Evolutionary conservation across 2,888 invertebrate species (phyloP), one percentile per base, ranked within the genome.

Genomic region (Cerceris ruficornis): DNA sequence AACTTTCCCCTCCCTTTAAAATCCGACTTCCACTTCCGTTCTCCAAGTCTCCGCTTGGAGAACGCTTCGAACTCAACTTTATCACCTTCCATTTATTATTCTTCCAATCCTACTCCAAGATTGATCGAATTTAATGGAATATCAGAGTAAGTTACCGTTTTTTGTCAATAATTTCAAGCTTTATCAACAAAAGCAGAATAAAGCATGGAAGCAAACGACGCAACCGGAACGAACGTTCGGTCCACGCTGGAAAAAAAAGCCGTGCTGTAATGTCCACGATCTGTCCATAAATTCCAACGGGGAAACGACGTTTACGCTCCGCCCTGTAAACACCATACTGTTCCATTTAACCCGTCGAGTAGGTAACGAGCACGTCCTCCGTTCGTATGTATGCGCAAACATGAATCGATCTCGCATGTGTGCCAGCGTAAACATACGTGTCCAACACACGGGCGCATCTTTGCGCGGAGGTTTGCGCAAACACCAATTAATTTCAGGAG

Each of bases 281-380:
- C 46, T 42, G 50, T 52, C 55, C 59, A 60, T 79, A 79, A 78
- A 79, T 78, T 62, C 55, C 55, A 55, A 11, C 14, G 13, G 11
- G 9, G 28, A 57, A 60, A 17, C 54, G 62, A 54, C 69, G 75
- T 77, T 77, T 59, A 43, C 76, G 50, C 54, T 54, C 46, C 65
- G 39, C 65, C 50, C 42, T 7, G 61, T 68, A 74, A 70, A 78
- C 69, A 80, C 50, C 49, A 60, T 64, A 41, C 64, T 62, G 46
- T 17, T 55, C 52, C 50, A 39, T 55, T 79, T 64, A 73, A 70
- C 17, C 67, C 64, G 17, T 54, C 69, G 62, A 50, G 43, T 28
- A 49, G 62, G 46, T 67, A 72, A 73, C 79, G 69, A 78, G 73
- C 78, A 59, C 78, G 73, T 77, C 42, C 77, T n/a, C 70, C n/a